phyloP scores from a whole-genome alignment of 1,140 invertebrate species.

The Thaumetopoea pityocampa region DNA sequence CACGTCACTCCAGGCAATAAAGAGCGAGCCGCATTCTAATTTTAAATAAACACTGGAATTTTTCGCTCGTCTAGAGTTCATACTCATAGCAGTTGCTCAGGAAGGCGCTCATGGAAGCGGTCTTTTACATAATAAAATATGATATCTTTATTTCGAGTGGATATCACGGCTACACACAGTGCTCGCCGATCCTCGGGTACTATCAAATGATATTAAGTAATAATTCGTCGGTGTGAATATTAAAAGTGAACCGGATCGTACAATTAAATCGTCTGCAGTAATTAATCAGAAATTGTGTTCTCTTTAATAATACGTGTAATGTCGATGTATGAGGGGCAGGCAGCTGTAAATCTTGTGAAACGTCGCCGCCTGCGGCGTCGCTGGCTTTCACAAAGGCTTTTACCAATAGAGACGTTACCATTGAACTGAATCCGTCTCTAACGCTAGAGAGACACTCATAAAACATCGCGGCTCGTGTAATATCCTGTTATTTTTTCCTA shows the following conservation, averaged over 20 bases:
- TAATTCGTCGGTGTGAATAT: constrained; percentile 46
- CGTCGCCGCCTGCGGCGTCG: constrained; percentile 43
- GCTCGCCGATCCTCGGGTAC: constrained; percentile 34
- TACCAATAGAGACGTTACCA: constrained; percentile 70
- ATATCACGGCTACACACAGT: constrained; percentile 41
- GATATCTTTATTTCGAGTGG: constrained; percentile 60
- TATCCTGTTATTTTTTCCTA: constrained; percentile 74
- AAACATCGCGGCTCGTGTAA: constrained; percentile 54
- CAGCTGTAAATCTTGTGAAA: constrained; percentile 53
- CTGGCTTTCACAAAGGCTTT: constrained; percentile 61
- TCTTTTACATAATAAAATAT: constrained; percentile 38
- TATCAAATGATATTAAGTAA: constrained; percentile 45
- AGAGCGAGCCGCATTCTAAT: constrained; percentile 70
- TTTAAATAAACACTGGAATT: constrained; percentile 69
- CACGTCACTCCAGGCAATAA: constrained; percentile 68
- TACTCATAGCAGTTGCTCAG: constrained; percentile 37
- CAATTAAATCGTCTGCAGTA: constrained; percentile 49
- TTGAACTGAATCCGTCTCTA: constrained; percentile 46
- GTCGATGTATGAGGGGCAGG: constrained; percentile 43
- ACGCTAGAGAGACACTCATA: constrained; percentile 49
- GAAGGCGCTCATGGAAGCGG: constrained; percentile 33
- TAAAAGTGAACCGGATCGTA: constrained; percentile 40
- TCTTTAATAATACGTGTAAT: constrained; percentile 64
- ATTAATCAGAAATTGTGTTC: constrained; percentile 57
- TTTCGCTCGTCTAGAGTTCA: constrained; percentile 59